Conservation (phyloP, 1,140 invertebrate genomes). For the Drosophila ananassae region DNA sequence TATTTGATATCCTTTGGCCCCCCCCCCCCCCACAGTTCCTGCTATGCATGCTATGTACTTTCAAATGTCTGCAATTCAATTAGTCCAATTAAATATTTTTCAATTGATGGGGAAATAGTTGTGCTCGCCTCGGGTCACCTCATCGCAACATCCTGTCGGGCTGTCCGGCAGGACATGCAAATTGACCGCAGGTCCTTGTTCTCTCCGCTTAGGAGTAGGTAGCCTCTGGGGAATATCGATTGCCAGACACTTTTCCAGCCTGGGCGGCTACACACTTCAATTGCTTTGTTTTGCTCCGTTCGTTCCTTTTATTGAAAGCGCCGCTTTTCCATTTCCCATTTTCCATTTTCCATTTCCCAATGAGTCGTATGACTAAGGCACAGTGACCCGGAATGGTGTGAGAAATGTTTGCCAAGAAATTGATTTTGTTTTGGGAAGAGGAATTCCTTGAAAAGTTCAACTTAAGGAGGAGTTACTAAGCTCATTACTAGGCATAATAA, state of each 20-base stretch:
- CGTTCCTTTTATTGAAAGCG: conserved; percentile 28
- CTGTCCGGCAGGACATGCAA: conserved; percentile 33
- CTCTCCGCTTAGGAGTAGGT: background rate
- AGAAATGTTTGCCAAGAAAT: background rate
- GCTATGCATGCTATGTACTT: conserved; percentile 24
- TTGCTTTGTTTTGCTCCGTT: conserved; percentile 41
- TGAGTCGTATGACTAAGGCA: conserved; percentile 5
- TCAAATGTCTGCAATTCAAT: conserved; percentile 50
- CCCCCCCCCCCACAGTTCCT: background rate
- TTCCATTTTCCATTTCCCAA: conserved; percentile 3
- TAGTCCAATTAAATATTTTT: conserved; percentile 57
- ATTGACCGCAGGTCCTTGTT: conserved; percentile 30
- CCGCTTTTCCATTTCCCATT: conserved; percentile 28
- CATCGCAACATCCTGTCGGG: conserved; percentile 11
- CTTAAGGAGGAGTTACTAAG: background rate
- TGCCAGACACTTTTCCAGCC: conserved; percentile 34
- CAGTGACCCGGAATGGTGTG: background rate
- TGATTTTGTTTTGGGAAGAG: background rate
- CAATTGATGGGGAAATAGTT: conserved; percentile 30
- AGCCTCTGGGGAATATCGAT: conserved; percentile 35
- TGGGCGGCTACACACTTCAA: too few relatives aligned
- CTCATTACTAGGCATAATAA: too few relatives aligned
- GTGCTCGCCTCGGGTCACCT: conserved; percentile 1
- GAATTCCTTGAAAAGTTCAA: background rate
- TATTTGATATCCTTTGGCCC: conserved; percentile 27